These are phyloP conservation scores for Neomorphus geoffroyi DNA, from an alignment of 2,797 vertebrate genomes.

Conservation along the genomic window DNA sequence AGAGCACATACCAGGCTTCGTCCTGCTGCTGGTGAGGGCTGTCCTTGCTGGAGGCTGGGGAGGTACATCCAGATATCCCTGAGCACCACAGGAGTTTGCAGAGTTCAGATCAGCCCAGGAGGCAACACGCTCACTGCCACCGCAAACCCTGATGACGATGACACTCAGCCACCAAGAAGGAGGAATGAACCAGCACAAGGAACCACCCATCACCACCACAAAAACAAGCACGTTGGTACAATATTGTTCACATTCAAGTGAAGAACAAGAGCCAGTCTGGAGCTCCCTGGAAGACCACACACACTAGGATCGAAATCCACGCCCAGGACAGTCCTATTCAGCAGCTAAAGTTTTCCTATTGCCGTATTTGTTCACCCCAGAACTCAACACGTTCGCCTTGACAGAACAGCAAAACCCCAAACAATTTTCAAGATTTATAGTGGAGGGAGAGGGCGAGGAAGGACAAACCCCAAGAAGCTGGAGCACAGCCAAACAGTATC, in stretches of 20 bases:
- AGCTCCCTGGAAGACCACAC: neutral
- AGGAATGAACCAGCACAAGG: neutral
- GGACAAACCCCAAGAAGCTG: neutral
- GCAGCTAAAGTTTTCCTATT: neutral
- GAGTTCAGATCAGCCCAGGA: neutral
- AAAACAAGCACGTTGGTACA: rapidly evolving
- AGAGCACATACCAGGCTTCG: neutral
- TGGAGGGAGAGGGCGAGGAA: neutral
- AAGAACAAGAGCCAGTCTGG: neutral
- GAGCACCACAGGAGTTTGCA: neutral
- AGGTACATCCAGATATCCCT: neutral
- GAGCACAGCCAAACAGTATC: neutral
- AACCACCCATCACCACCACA: neutral
- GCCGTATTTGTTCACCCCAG: rapidly evolving
- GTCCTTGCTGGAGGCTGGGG: neutral
- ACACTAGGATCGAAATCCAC: neutral
- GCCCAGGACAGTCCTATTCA: neutral
- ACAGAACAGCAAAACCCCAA: neutral
- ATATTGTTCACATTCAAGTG: rapidly evolving
- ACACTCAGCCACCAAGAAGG: neutral
- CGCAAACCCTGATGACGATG: neutral
- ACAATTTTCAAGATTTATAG: neutral
- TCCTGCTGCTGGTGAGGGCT: neutral
- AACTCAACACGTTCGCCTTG: neutral
- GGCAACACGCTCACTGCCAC: neutral